Percentiles rank a stretch among this genome's conserved stretches.
phyloP scores from a whole-genome alignment of 2,888 invertebrate genomes.

The Cotesia congregata region DNA sequence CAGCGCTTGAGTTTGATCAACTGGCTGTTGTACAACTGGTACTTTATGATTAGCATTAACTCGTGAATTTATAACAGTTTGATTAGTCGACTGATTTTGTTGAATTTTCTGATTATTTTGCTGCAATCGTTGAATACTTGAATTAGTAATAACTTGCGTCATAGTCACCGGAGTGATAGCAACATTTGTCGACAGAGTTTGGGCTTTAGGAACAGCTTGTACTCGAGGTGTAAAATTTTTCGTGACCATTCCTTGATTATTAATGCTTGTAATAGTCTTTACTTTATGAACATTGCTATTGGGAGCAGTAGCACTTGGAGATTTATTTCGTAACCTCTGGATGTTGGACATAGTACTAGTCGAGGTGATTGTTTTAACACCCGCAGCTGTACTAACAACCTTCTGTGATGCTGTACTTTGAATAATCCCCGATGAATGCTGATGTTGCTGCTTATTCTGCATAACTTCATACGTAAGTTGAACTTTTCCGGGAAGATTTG shows the following conservation, averaged over 20 bases:
- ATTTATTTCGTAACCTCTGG: slow-evolving; percentile 59
- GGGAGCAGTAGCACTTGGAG: slow-evolving; percentile 52
- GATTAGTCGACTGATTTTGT: slow-evolving; percentile 52
- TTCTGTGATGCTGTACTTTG: slow-evolving; percentile 41
- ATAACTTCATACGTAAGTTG: slow-evolving; percentile 43
- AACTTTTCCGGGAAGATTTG: slow-evolving; percentile 51
- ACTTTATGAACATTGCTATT: slow-evolving; percentile 59
- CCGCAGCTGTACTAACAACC: slow-evolving; percentile 41
- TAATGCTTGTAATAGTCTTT: slow-evolving; percentile 52
- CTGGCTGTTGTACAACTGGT: slow-evolving; percentile 40
- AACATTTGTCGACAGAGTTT: slow-evolving; percentile 47
- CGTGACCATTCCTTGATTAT: slow-evolving; percentile 49
- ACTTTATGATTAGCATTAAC: slow-evolving; percentile 21
- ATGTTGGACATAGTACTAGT: slow-evolving; percentile 54
- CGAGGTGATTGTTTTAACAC: slow-evolving; percentile 53
- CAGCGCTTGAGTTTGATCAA: slow-evolving; percentile 44
- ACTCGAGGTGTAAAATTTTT: slow-evolving; percentile 55
- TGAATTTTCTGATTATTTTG: slow-evolving; percentile 47
- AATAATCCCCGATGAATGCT: slow-evolving; percentile 46
- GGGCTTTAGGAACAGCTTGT: slow-evolving; percentile 55
- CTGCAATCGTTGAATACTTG: slow-evolving; percentile 54
- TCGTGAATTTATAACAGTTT: slow-evolving; percentile 43
- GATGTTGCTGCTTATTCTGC: slow-evolving; percentile 46
- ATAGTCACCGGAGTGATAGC: slow-evolving; percentile 53
- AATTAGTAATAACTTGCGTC: slow-evolving; percentile 55